These are phyloP conservation scores for Centroberyx gerrardi DNA, from an alignment of 2,797 vertebrate species.

Conservation along the genomic window DNA sequence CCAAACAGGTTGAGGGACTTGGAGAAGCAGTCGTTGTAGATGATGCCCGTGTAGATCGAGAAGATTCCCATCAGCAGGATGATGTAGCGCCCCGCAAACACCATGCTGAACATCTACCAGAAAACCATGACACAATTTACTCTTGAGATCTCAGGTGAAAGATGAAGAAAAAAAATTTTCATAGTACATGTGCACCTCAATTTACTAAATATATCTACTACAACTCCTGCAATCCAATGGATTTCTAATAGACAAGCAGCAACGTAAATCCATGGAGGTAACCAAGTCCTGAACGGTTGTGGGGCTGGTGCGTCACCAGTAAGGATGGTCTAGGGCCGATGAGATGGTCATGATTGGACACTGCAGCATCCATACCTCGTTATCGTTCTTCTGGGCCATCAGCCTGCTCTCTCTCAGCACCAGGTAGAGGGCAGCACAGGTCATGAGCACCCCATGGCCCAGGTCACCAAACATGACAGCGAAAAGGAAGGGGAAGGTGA, in stretches of 20 bases:
- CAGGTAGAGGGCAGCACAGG: conserved; percentile 94
- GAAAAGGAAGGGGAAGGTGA: conserved; percentile 98
- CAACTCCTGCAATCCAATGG: not conserved
- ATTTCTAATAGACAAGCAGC: not conserved
- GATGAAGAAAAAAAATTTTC: not conserved
- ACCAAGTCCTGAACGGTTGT: not conserved
- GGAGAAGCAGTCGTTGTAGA: conserved; percentile 99
- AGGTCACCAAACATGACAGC: conserved; percentile 99
- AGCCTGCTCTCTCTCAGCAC: conserved; percentile 95
- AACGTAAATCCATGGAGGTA: not conserved
- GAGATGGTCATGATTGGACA: conserved; percentile 19
- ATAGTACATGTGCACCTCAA: not conserved
- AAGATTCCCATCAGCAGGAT: conserved; percentile 97
- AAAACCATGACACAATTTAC: not conserved
- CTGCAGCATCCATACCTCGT: conserved; percentile 87
- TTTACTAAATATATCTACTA: no score
- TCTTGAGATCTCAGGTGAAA: not conserved
- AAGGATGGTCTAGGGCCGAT: conserved; percentile 19
- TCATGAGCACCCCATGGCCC: conserved; percentile 96
- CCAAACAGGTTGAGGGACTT: conserved; percentile 96
- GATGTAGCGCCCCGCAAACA: conserved; percentile 97
- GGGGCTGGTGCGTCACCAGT: not conserved
- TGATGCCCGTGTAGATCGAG: conserved; percentile 96
- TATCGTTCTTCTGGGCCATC: conserved; percentile 95
- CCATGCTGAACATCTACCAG: conserved; percentile 93